Evolutionary conservation across 2,888 invertebrate genomes (phyloP), one percentile per base, ranked within the genome.

Genomic region (Agapetus fuscipes): DNA sequence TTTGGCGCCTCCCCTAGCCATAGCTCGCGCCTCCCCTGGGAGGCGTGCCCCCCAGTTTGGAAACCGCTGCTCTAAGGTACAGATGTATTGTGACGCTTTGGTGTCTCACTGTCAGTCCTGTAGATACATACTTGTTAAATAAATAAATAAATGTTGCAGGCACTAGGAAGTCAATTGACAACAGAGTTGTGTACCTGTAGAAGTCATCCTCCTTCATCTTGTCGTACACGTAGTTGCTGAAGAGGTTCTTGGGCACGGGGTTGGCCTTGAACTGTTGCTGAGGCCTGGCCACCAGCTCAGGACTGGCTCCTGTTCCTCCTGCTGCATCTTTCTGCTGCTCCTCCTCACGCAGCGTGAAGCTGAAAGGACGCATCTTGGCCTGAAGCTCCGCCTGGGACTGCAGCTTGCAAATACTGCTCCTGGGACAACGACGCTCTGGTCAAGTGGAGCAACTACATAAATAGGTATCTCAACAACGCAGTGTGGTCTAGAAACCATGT

Each of bases 121-220:
- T n/a, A n/a, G n/a, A n/a, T n/a, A n/a, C n/a, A n/a, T n/a, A n/a
- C n/a, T 9, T 20, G 20, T 20, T 20, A 20, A 20, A 20, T 20
- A 20, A 20, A 20, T 20, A 20, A 20, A 20, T 20, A 20, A 6
- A 4, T 20, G 20, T 20, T 9, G 9, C 20, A 20, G 5, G 20
- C 20, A 20, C 9, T 9, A 20, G 9, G 5, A 20, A 9, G 4
- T 20, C 20, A 20, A 9, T 20, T 4, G 20, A 20, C 9, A 9
- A 20, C 5, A 20, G 20, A 20, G 4, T 9, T 9, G 20, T 20
- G 20, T 52, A 80, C 80, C 80, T 71, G 56, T 78, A 80, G 59
- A 76, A 83, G 48, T 81, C 79, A 50, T 82, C 78, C 53, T 83
- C 80, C 48, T 78, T 72, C 70, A 78, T 77, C 54, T 76, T 79